A percentile compares a stretch with the other conserved stretches of the same genome.
Evolutionary conservation across 2,888 invertebrate species (phyloP).

Genomic region (Eubasilissa splendida): DNA sequence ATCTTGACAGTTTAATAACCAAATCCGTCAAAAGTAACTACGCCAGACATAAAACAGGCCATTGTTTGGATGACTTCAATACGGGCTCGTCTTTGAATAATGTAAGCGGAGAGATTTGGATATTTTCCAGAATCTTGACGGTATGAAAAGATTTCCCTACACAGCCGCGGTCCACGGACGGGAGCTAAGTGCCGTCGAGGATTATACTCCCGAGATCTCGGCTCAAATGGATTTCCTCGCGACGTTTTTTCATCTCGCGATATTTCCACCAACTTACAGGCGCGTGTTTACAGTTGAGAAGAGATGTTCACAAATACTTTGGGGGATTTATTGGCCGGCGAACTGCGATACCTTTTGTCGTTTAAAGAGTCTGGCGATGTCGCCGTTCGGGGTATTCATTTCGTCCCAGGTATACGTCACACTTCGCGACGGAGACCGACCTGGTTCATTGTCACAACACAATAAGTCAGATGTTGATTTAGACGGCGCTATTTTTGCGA

Average conservation of each 20-base stretch:
- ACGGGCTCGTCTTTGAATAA: background rate
- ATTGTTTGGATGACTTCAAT: slow-evolving; percentile 32
- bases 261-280: background rate
- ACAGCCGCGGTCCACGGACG: background rate
- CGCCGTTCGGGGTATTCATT: no score
- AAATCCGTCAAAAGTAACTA: slow-evolving; percentile 9
- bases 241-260: slow-evolving; percentile 18
- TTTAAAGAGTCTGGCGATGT: no score
- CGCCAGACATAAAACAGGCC: background rate
- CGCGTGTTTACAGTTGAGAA: slow-evolving; percentile 18
- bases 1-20: slow-evolving; percentile 10
- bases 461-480: no score
- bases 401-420: no score
- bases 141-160: background rate
- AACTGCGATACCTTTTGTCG: slow-evolving; percentile 20
- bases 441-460: no score
- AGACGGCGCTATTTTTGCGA: no score
- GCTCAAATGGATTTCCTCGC: slow-evolving; percentile 7
- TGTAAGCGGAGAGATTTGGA: slow-evolving; percentile 27
- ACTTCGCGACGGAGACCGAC: no score
- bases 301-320: slow-evolving; percentile 6
- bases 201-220: background rate
- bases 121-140: background rate
- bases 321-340: background rate
- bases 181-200: no score